Evolutionary conservation across 2,113 vertebrate genomes (phyloP).

Genomic region (Dryoscopus gambensis): DNA sequence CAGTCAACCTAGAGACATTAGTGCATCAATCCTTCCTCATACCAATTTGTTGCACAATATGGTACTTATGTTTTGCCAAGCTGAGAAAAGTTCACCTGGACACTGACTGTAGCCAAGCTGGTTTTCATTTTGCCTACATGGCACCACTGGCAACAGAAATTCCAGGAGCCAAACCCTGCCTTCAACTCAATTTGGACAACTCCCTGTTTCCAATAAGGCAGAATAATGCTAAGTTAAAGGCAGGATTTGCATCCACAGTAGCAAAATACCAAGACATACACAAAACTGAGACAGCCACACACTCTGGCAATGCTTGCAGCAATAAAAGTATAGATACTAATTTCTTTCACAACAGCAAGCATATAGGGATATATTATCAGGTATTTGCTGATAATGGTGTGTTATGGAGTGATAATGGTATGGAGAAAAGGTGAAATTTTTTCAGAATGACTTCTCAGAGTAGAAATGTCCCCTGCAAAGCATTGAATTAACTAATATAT

Average conservation of each 20-base stretch:
- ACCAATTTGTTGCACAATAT: background rate
- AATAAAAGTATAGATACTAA: background rate
- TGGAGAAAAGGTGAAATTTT: conserved; percentile 1
- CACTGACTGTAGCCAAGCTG: background rate
- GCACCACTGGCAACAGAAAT: background rate
- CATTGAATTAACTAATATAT: background rate
- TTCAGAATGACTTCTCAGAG: background rate
- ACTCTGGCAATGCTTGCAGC: background rate
- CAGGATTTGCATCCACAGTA: background rate
- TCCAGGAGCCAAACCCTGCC: background rate
- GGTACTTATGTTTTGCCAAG: fast-evolving
- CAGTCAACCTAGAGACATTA: background rate
- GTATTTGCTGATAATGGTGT: conserved; percentile 1
- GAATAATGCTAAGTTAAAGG: background rate
- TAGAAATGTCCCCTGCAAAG: background rate
- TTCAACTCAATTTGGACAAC: background rate
- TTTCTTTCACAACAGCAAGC: background rate
- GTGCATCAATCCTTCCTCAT: background rate
- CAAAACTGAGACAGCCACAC: background rate
- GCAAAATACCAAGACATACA: background rate
- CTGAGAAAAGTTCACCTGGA: background rate
- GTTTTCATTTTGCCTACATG: background rate
- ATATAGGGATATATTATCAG: conserved; percentile 5
- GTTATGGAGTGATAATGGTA: background rate
- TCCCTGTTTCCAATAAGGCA: background rate